Evolutionary conservation across 1,140 invertebrate species (phyloP), one percentile per base, ranked within the genome.

Genomic region (Lanistes nyassanus): DNA sequence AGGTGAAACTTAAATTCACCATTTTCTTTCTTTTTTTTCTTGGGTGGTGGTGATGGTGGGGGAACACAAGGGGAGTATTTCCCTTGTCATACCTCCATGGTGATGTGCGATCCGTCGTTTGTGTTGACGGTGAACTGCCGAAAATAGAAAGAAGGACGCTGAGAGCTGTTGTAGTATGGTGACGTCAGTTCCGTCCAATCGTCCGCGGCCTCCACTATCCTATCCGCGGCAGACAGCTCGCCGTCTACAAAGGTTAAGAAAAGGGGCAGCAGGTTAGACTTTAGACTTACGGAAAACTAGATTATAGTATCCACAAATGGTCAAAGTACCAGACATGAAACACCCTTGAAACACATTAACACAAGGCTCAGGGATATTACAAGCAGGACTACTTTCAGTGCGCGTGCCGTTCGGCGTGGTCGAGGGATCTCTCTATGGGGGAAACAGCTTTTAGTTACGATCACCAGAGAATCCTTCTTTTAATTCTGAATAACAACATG

Each of bases 91-190:
- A 60, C 56, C 56, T 60, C 56, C 56, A 60, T 60, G 56, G 56
- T 60, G 23, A 72, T 72, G 19, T 56, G 16, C 0, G 55, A 72
- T 21, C 56, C 70, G 1, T 72, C 70, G 16, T 58, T 56, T 1
- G 70, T 39, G n/a, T 29, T 26, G 1, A 72, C 70, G 5, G 70
- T 60, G 70, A 55, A 72, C n/a, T 42, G 56, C 4, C 70, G 55
- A 16, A 72, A n/a, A 19, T 39, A 72, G 37, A 34, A 13, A 6
- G 21, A 11, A 60, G 70, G 70, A 11, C 34, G 56, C 11, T 7
- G 21, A 11, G 37, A 37, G 42, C 11, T 62, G 4, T 3, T 11
- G 23, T 72, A 72, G 37, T 72, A 39, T 2, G 70, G 70, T 37
- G 70, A 72, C 4, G 55, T 72, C 34, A 72, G 3, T 56, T 72